phyloP scores from a whole-genome alignment of 2,888 invertebrate genomes.

The Callimorpha dominula region DNA sequence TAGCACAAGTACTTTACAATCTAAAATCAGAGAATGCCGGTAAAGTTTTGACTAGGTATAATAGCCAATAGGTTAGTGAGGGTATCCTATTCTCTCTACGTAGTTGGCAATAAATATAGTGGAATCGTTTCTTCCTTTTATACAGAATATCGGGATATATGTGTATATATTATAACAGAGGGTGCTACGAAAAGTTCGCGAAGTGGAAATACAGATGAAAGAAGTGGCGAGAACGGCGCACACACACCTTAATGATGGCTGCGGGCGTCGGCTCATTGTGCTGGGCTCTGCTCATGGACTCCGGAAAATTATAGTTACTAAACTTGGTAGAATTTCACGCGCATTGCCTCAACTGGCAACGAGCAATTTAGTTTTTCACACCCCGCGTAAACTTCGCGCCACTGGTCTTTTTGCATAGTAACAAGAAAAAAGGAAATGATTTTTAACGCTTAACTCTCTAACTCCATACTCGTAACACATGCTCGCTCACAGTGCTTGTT shows the following conservation, averaged over 20 bases:
- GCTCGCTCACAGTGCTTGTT: slow-evolving; percentile 35
- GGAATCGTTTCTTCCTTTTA: not conserved
- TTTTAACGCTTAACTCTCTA: slow-evolving; percentile 35
- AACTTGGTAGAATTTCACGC: slow-evolving; percentile 67
- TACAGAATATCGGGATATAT: not conserved
- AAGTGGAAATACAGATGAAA: slow-evolving; percentile 59
- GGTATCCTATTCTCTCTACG: not conserved
- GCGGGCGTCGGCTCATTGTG: slow-evolving; percentile 72
- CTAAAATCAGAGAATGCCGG: not conserved
- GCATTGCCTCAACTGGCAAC: slow-evolving; percentile 45
- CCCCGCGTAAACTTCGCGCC: slow-evolving; percentile 36
- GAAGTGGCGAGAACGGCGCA: slow-evolving; percentile 51
- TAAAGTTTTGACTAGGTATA: not conserved
- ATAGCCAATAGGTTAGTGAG: not conserved
- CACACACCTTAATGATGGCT: slow-evolving; percentile 76
- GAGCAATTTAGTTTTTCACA: slow-evolving; percentile 55
- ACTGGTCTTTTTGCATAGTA: slow-evolving; percentile 25
- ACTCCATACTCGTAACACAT: slow-evolving; percentile 26
- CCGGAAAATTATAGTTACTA: slow-evolving; percentile 79
- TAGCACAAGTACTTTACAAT: no score
- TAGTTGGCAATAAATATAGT: not conserved
- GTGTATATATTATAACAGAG: not conserved
- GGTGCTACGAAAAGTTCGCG: slow-evolving; percentile 50
- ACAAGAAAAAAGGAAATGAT: slow-evolving; percentile 34
- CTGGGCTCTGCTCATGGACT: slow-evolving; percentile 58